Conservation (phyloP, 2,888 invertebrate genomes). For the Euphydryas editha region DNA sequence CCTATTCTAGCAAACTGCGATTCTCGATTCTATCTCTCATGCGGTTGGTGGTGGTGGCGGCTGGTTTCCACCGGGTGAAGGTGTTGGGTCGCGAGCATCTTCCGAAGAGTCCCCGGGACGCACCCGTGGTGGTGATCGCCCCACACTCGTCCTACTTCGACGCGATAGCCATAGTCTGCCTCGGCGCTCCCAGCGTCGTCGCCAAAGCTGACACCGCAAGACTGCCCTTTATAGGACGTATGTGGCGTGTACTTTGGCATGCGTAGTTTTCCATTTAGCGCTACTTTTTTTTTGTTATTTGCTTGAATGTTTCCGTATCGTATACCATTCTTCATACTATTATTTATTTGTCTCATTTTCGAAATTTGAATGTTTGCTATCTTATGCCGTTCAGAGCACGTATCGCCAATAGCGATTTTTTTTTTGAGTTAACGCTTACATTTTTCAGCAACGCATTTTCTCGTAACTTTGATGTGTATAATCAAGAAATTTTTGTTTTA, state of each 20-base stretch:
- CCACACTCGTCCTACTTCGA: slow-evolving; percentile 97
- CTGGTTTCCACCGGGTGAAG: slow-evolving; percentile 92
- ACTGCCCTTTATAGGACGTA: slow-evolving; percentile 96
- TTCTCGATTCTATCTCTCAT: slow-evolving; percentile 87
- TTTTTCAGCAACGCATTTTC: no score
- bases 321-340: background rate
- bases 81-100: slow-evolving; percentile 86
- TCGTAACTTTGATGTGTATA: no score
- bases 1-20: slow-evolving; percentile 84
- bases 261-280: slow-evolving; percentile 6
- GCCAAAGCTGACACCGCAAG: slow-evolving; percentile 93
- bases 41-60: slow-evolving; percentile 89
- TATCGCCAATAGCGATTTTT: no score
- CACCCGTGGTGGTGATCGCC: slow-evolving; percentile 93
- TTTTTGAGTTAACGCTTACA: no score
- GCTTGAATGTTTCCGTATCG: background rate
- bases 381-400: no score
- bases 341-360: background rate
- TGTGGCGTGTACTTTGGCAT: slow-evolving; percentile 56
- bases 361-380: no score
- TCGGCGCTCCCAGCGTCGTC: slow-evolving; percentile 94
- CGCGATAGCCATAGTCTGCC: slow-evolving; percentile 90
- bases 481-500: no score
- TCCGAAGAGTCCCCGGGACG: slow-evolving; percentile 84
- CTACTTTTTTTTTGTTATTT: slow-evolving; percentile 9